A percentile compares a stretch with the other conserved stretches of the same genome.
Conservation (phyloP, 2,797 vertebrate genomes). For the Rhincodon typus region DNA sequence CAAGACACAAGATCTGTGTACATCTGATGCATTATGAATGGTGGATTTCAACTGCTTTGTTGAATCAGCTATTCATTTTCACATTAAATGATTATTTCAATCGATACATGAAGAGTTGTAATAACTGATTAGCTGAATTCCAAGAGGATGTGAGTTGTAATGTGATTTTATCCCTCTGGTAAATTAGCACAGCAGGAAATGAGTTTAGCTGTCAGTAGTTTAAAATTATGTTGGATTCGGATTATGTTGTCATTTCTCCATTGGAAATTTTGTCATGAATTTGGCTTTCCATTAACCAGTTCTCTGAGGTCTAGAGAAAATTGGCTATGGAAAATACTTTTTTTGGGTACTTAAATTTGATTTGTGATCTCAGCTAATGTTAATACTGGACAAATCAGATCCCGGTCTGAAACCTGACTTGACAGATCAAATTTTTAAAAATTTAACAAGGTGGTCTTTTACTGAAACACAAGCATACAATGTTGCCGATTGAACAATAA, state of each 20-base stretch:
- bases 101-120: neutral
- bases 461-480: too few relatives aligned
- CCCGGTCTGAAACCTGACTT: too few relatives aligned
- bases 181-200: neutral
- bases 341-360: too few relatives aligned
- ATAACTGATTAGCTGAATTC: neutral
- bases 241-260: too few relatives aligned
- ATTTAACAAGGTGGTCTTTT: neutral
- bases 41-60: too few relatives aligned
- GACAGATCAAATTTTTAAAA: neutral
- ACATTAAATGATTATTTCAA: neutral
- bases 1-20: neutral
- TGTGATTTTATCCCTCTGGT: neutral
- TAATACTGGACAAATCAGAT: too few relatives aligned
- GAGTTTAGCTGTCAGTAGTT: neutral
- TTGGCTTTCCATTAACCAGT: neutral
- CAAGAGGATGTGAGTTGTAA: neutral
- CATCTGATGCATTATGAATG: too few relatives aligned
- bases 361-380: neutral
- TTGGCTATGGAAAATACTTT: neutral
- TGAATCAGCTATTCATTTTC: neutral
- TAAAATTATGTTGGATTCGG: neutral
- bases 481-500: too few relatives aligned
- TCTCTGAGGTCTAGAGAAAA: neutral
- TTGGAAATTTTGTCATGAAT: neutral